A percentile compares a stretch with the other conserved stretches of the same genome.
phyloP scores from a whole-genome alignment of 2,797 vertebrate species.

The Nannoperca obscura region DNA sequence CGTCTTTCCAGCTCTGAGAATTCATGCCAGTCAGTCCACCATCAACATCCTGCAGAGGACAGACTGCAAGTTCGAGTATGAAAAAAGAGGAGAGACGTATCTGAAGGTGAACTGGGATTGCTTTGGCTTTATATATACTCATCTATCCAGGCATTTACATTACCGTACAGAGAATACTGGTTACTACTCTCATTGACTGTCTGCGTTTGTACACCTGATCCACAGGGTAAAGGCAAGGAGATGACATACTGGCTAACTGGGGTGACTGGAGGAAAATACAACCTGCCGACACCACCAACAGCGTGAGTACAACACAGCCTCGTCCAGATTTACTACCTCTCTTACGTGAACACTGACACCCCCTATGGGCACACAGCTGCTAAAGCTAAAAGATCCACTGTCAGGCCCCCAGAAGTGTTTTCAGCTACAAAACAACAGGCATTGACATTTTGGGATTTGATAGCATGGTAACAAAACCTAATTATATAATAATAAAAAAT shows the following conservation, averaged over 20 bases:
- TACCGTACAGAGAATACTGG: background rate
- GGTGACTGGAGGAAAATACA: constrained; percentile 88
- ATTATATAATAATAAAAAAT: no score
- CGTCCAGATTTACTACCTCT: background rate
- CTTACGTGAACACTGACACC: background rate
- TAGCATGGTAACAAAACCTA: background rate
- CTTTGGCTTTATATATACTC: background rate
- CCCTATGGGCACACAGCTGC: background rate
- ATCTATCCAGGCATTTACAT: background rate
- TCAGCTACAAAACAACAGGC: background rate
- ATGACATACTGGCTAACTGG: constrained; percentile 97
- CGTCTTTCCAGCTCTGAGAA: constrained; percentile 89
- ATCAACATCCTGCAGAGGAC: constrained; percentile 94
- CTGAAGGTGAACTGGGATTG: constrained; percentile 88
- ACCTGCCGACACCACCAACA: constrained; percentile 91
- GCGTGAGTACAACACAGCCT: constrained; percentile 87
- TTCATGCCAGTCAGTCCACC: constrained; percentile 93
- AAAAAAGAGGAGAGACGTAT: constrained; percentile 93
- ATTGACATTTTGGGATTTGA: background rate
- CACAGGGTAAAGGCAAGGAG: constrained; percentile 94
- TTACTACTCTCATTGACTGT: background rate
- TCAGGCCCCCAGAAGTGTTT: background rate
- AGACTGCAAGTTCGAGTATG: constrained; percentile 91
- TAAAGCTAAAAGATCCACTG: background rate
- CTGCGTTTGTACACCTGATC: background rate